Base-by-base conservation (phyloP, 2,888 invertebrate species). In the Pollenia griseotomentosa region DNA sequence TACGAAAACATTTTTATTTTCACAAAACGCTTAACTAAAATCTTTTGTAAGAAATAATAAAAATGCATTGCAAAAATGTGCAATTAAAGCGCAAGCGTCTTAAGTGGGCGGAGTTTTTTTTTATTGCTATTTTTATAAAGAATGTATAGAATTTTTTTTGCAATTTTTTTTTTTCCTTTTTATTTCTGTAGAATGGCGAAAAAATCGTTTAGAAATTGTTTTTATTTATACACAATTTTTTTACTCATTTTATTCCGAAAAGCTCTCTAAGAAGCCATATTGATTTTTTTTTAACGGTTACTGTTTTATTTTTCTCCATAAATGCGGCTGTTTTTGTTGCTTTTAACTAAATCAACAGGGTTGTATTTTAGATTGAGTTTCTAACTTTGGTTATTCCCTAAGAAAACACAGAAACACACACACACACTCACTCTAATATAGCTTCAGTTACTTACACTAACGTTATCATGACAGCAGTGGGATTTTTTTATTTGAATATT, bases 31-130 rank as follows among this genome's bases (percentile, higher is more conserved):
- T 82, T 85, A 57, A 73, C 55, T 40, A 57, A 16, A 42, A 77
- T 44, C 61, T 68, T 74, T 79, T 74, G 51, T 66, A 48, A 55
- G 61, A 74, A 63, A 79, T 68, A 65, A 61, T 42, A 68, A 78
- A 75, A 70, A 53, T 83, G 80, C 86, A 86, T 48, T 81, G 87
- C 87, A 87, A 42, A 68, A 86, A 83, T 83, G 70, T 81, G 79
- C 83, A 83, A 83, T 87, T 75, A 87, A 83, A 85, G 90, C 90
- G 90, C 90, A 90, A 89, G 90, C 90, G 92, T 92, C 92, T 92
- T 92, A 90, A 92, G 91, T 90, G 92, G 92, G 92, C 92, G 92
- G 92, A 92, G 92, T 92, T 92, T 77, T 92, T 23, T 92, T 91
- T 92, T 90, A 89, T 89, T 88, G 89, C 89, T 89, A 88, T 88